A percentile compares a stretch with the other conserved stretches of the same genome.
phyloP scores from a whole-genome alignment of 2,888 invertebrate species.

The Embidobia sp. region DNA sequence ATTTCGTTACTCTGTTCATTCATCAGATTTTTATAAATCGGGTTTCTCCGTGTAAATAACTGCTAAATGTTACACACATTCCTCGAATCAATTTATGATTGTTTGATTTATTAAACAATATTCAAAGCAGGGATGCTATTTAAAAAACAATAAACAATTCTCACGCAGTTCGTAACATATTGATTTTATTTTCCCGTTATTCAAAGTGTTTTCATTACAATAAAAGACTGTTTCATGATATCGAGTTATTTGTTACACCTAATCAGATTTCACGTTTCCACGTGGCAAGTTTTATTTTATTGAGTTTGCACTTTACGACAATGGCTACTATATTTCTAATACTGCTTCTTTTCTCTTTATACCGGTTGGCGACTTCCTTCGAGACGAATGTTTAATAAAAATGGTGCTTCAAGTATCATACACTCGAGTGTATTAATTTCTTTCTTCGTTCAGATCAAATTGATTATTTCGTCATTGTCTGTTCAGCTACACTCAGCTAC shows the following conservation, averaged over 20 bases:
- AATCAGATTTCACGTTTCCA: conserved; percentile 26
- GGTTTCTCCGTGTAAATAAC: too few species aligned
- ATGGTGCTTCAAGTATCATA: conserved; percentile 13
- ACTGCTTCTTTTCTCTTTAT: conserved; percentile 9
- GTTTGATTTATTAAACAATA: too few species aligned
- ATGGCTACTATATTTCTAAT: conserved; percentile 10
- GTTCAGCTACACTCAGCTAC: conserved; percentile 15
- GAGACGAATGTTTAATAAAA: conserved; percentile 31
- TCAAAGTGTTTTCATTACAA: neutral
- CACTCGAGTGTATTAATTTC: conserved; percentile 25
- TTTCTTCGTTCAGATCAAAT: conserved; percentile 11
- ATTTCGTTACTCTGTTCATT: too few species aligned
- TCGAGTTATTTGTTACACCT: conserved; percentile 15
- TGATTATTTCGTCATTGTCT: conserved; percentile 33
- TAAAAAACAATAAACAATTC: too few species aligned
- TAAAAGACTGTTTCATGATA: too few species aligned
- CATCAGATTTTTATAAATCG: too few species aligned
- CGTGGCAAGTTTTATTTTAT: conserved; percentile 17
- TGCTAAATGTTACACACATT: too few species aligned
- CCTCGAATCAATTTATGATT: too few species aligned
- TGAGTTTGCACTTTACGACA: conserved; percentile 15
- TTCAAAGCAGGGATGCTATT: too few species aligned
- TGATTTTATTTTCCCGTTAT: neutral
- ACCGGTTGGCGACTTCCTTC: neutral
- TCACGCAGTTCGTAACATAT: too few species aligned